Evolutionary conservation across 2,888 invertebrate genomes (phyloP).

Genomic region (Agonopterix arenella): DNA sequence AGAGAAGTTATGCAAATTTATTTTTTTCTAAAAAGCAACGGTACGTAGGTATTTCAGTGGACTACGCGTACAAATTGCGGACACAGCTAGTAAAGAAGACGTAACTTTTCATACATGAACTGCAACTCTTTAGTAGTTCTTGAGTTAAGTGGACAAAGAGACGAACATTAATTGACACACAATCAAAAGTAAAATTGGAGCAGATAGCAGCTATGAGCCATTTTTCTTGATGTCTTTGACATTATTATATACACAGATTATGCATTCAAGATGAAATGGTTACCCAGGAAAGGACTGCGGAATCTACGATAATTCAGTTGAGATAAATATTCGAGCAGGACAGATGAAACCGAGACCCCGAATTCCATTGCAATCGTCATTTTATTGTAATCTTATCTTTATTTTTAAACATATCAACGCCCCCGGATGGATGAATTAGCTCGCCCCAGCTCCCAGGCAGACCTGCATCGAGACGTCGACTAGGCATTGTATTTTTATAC

Average conservation of each 20-base stretch:
- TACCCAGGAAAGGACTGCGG: not conserved
- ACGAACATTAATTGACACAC: too few relatives aligned
- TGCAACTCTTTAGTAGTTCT: too few relatives aligned
- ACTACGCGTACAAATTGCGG: too few relatives aligned
- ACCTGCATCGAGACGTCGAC: constrained; percentile 48
- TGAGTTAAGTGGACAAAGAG: too few relatives aligned
- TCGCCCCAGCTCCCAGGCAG: constrained; percentile 43
- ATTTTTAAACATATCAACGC: constrained; percentile 11
- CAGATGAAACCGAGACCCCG: not conserved
- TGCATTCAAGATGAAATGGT: too few relatives aligned
- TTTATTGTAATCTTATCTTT: constrained; percentile 7
- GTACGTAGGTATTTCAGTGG: too few relatives aligned
- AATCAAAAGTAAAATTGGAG: too few relatives aligned
- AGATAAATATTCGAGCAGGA: not conserved
- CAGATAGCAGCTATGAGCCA: too few relatives aligned
- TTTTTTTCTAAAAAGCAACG: too few relatives aligned
- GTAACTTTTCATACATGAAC: too few relatives aligned
- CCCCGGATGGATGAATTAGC: constrained; percentile 23
- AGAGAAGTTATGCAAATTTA: too few relatives aligned
- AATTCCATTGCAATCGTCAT: not conserved
- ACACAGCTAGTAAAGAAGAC: too few relatives aligned
- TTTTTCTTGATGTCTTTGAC: not conserved
- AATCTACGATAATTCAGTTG: not conserved
- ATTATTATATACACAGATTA: not conserved
- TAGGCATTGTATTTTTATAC: constrained; percentile 71